phyloP scores from a whole-genome alignment of 2,113 vertebrate genomes.

The Tachysurus fulvidraco region DNA sequence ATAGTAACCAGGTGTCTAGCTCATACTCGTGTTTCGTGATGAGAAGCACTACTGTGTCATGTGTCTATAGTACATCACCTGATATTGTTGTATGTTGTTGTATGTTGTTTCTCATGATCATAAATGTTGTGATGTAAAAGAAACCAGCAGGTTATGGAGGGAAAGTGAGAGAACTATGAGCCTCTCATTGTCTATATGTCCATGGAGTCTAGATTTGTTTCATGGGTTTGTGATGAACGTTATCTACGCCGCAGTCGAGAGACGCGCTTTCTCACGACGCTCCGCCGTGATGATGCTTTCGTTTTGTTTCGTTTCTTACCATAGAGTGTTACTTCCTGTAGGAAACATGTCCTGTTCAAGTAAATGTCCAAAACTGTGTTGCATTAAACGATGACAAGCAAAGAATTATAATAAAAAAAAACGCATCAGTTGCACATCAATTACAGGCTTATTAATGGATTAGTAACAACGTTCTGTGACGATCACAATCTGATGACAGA shows the following conservation, averaged over 20 bases:
- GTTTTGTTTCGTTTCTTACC: neutral
- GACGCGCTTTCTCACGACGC: neutral
- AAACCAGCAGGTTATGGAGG: neutral
- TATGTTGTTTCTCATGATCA: slow-evolving; percentile 24
- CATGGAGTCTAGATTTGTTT: neutral
- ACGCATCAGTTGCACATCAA: slow-evolving; percentile 10
- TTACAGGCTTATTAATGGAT: neutral
- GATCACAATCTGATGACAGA: neutral
- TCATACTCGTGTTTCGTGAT: neutral
- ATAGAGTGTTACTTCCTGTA: slow-evolving; percentile 26
- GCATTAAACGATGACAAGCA: slow-evolving; percentile 30
- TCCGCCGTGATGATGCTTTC: slow-evolving; percentile 9
- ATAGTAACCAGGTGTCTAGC: neutral
- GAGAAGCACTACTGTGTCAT: slow-evolving; percentile 4
- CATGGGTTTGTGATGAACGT: neutral
- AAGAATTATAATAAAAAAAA: neutral
- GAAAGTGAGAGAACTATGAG: neutral
- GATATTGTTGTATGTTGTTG: neutral
- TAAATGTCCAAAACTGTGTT: slow-evolving; percentile 46
- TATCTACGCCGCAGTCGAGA: too few species aligned
- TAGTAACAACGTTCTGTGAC: neutral
- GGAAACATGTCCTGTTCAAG: slow-evolving; percentile 24
- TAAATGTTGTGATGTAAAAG: slow-evolving; percentile 3
- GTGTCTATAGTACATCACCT: slow-evolving; percentile 23
- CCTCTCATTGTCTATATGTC: neutral